Percentiles rank a stretch among this genome's conserved stretches.
Conservation (phyloP, 2,797 vertebrate genomes). For the Amphiprion clarkii region DNA sequence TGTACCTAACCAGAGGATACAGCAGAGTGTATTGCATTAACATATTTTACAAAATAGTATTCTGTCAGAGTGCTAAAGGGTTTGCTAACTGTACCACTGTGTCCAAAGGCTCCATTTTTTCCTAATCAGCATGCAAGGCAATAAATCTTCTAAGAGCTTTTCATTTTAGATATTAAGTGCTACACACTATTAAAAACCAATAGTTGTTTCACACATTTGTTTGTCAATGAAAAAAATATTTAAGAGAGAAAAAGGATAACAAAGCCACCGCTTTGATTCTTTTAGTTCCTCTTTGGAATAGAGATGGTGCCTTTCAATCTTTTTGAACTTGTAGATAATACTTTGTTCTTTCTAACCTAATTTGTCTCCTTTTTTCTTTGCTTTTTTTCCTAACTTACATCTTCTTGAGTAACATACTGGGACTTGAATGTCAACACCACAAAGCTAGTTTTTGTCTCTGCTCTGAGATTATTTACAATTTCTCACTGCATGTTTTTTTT, state of each 20-base stretch:
- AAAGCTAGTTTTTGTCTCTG: constrained; percentile 14
- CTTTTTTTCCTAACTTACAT: constrained; percentile 11
- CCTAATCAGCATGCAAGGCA: background rate
- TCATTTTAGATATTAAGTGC: constrained; percentile 48
- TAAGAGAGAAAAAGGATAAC: constrained; percentile 24
- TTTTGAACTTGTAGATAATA: constrained; percentile 50
- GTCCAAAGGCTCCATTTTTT: background rate
- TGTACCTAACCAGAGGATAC: background rate
- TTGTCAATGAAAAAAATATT: too few relatives aligned
- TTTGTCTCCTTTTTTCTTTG: constrained; percentile 11
- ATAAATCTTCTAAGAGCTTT: background rate
- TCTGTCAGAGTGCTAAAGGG: constrained; percentile 38
- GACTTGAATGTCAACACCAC: constrained; percentile 26
- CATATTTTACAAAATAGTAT: background rate
- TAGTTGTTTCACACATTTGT: constrained; percentile 46
- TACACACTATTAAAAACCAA: constrained; percentile 65
- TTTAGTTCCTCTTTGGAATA: constrained; percentile 19
- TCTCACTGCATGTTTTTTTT: constrained; percentile 25
- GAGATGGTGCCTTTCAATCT: constrained; percentile 29
- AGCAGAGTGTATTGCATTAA: constrained; percentile 27
- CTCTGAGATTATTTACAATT: constrained; percentile 43
- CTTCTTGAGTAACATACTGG: constrained; percentile 12
- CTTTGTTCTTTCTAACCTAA: constrained; percentile 7
- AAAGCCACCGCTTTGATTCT: constrained; percentile 26
- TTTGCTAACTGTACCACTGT: constrained; percentile 27